phyloP scores from a whole-genome alignment of 2,113 vertebrate species.

The Hippopotamus amphibius region DNA sequence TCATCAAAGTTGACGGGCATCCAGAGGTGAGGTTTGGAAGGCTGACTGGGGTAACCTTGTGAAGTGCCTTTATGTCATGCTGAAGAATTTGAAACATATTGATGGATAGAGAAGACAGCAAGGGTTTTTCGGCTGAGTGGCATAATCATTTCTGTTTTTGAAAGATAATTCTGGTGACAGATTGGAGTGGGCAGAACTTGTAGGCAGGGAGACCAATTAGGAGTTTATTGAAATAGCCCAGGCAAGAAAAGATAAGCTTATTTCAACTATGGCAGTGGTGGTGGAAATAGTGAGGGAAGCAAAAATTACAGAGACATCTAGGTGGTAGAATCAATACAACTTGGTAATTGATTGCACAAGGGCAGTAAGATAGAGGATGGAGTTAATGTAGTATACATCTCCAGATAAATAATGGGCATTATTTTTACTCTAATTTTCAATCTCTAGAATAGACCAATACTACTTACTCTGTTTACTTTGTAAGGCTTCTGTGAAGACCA shows the following conservation, averaged over 20 bases:
- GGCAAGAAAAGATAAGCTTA: conserved; percentile 67
- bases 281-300: conserved; percentile 44
- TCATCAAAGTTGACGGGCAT: not conserved
- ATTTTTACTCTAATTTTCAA: conserved; percentile 10
- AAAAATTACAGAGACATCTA: conserved; percentile 39
- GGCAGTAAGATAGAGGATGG: not conserved
- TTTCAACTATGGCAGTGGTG: conserved; percentile 47
- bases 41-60: not conserved
- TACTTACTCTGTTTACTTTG: not conserved
- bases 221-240: conserved; percentile 75
- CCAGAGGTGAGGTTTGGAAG: not conserved
- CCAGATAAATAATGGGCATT: not conserved
- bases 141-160: conserved; percentile 73
- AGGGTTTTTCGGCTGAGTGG: conserved; percentile 47
- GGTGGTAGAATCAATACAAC: conserved; percentile 63
- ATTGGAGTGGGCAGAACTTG: conserved; percentile 78
- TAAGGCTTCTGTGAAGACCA: not conserved
- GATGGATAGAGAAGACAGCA: not conserved
- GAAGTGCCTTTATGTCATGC: not conserved
- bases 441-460: not conserved
- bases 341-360: not conserved
- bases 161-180: conserved; percentile 72
- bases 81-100: conserved; percentile 31
- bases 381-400: not conserved
- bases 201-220: conserved; percentile 76